Evolutionary conservation across 1,140 invertebrate genomes (phyloP).

Genomic region (Holcopasites calliopsidis): DNA sequence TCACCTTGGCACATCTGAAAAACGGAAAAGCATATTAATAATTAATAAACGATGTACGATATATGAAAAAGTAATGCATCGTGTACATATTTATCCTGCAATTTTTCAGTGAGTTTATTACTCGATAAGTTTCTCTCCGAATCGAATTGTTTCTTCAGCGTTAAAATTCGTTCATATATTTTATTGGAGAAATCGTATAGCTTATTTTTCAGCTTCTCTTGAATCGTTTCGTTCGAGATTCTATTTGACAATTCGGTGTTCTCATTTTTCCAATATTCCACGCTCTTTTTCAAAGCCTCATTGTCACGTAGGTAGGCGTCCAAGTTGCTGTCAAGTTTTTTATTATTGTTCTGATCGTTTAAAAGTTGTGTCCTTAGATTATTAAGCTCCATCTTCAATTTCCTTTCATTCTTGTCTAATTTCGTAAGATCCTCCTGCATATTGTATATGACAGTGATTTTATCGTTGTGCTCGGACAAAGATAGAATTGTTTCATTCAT

Average conservation of each 20-base stretch:
- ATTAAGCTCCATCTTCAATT: constrained; percentile 22
- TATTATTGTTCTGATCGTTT: constrained; percentile 41
- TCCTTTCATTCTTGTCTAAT: constrained; percentile 42
- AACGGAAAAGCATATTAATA: constrained; percentile 4
- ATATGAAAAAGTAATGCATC: neutral
- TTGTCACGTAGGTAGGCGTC: constrained; percentile 36
- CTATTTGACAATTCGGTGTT: constrained; percentile 40
- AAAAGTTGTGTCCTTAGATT: constrained; percentile 39
- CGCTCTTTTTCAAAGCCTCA: constrained; percentile 35
- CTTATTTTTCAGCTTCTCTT: constrained; percentile 30
- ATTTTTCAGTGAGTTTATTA: neutral
- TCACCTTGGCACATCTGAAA: constrained; percentile 7
- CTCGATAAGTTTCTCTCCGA: neutral
- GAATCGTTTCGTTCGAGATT: neutral
- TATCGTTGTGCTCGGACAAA: constrained; percentile 47
- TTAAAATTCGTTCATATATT: constrained; percentile 40
- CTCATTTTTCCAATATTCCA: constrained; percentile 41
- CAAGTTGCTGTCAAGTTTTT: constrained; percentile 42
- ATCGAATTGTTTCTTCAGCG: constrained; percentile 26
- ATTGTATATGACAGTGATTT: constrained; percentile 27
- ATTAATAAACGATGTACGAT: neutral
- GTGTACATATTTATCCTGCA: neutral
- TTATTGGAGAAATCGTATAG: constrained; percentile 40
- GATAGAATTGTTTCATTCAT: constrained; percentile 43
- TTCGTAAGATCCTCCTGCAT: constrained; percentile 44